phyloP scores from a whole-genome alignment of 2,888 invertebrate genomes.

The Eilema depressum region DNA sequence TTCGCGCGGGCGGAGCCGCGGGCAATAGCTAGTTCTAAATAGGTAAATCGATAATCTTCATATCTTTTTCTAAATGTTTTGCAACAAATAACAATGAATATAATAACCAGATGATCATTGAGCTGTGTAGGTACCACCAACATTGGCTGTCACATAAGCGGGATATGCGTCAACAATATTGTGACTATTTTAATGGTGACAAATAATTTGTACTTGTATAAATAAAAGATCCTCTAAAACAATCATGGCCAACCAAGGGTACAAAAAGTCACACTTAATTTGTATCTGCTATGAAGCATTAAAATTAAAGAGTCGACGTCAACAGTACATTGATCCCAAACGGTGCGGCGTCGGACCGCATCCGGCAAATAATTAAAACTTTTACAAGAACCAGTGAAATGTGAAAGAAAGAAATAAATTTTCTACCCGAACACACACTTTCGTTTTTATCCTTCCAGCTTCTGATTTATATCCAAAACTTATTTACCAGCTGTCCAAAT shows the following conservation, averaged over 20 bases:
- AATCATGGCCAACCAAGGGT: conserved; percentile 28
- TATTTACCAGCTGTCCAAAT: conserved; percentile 54
- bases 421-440: conserved; percentile 76
- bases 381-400: conserved; percentile 78
- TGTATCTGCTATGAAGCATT: conserved; percentile 55
- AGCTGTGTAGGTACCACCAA: too few species aligned
- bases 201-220: not conserved
- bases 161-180: not conserved
- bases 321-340: conserved; percentile 70
- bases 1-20: too few species aligned
- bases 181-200: not conserved
- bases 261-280: conserved; percentile 44
- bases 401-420: conserved; percentile 80
- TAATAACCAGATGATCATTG: too few species aligned
- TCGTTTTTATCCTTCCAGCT: conserved; percentile 76
- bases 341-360: conserved; percentile 67
- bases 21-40: too few species aligned
- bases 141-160: too few species aligned
- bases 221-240: conserved; percentile 29
- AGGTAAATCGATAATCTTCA: too few species aligned
- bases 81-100: not conserved
- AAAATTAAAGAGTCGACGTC: conserved; percentile 64
- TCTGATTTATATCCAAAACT: conserved; percentile 73
- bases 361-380: conserved; percentile 84
- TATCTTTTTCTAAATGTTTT: too few species aligned